A percentile compares a stretch with the other conserved stretches of the same genome.
Evolutionary conservation across 2,797 vertebrate genomes (phyloP).

Genomic region (Eleutherodactylus coqui): DNA sequence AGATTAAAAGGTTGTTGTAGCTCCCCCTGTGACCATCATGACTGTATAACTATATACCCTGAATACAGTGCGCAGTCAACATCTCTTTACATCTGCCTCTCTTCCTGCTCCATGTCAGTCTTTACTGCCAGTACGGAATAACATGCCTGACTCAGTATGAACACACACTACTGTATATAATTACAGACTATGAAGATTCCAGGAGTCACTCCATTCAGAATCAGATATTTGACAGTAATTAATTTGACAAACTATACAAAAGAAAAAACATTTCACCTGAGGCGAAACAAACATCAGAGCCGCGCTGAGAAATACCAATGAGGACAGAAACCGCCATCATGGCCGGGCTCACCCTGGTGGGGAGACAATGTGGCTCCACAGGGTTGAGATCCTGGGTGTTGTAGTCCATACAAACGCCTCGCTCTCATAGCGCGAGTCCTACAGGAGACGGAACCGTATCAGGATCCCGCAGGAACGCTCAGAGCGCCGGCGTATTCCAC

Average conservation of each 20-base stretch:
- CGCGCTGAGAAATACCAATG: not conserved
- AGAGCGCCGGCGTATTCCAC: slow-evolving; percentile 50
- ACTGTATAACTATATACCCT: too few species aligned
- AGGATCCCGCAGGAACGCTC: slow-evolving; percentile 19
- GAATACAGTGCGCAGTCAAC: too few species aligned
- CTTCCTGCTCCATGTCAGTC: not conserved
- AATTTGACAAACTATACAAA: not conserved
- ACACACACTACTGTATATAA: not conserved
- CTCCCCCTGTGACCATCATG: too few species aligned
- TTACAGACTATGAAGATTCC: too few species aligned
- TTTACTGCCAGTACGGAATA: not conserved
- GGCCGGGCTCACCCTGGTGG: not conserved
- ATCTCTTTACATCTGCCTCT: too few species aligned
- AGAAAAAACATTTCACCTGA: too few species aligned
- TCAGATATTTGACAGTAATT: not conserved
- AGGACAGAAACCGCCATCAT: not conserved
- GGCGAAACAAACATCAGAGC: not conserved
- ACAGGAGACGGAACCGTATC: slow-evolving; percentile 11
- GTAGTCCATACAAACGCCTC: not conserved
- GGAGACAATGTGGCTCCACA: not conserved
- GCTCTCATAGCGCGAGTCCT: not conserved
- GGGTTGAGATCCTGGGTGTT: not conserved
- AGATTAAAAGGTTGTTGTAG: too few species aligned
- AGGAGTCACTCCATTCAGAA: not conserved
- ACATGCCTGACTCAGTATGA: not conserved